phyloP scores from a whole-genome alignment of 2,888 invertebrate genomes.

The Apodemia zela region DNA sequence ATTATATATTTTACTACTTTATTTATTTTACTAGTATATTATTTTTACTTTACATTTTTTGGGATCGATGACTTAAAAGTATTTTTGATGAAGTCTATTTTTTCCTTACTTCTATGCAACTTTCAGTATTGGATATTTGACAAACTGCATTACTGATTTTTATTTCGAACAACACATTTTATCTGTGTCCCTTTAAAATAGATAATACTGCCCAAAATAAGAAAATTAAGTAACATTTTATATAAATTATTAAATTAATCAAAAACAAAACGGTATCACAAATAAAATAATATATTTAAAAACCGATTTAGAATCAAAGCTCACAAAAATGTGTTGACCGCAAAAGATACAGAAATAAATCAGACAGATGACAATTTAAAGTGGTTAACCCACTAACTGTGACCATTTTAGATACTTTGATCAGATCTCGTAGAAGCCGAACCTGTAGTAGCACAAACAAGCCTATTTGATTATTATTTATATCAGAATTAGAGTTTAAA shows the following conservation, averaged over 20 bases:
- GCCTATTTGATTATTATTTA: constrained; percentile 40
- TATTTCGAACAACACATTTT: neutral
- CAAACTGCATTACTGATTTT: neutral
- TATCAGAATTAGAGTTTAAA: constrained; percentile 46
- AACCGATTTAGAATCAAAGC: constrained; percentile 48
- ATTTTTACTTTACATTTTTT: no score
- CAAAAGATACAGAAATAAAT: constrained; percentile 79
- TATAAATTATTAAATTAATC: constrained; percentile 18
- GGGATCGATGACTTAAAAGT: no score
- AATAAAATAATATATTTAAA: constrained; percentile 35
- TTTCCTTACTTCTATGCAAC: no score
- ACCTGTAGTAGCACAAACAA: constrained; percentile 41
- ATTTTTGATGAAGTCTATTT: no score
- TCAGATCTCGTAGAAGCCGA: constrained; percentile 75
- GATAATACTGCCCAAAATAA: neutral
- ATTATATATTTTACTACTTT: no score
- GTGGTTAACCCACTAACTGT: constrained; percentile 81
- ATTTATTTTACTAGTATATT: no score
- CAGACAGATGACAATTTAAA: constrained; percentile 81
- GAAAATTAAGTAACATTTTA: constrained; percentile 15
- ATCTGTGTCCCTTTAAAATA: neutral
- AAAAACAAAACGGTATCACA: constrained; percentile 25
- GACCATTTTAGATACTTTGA: constrained; percentile 81
- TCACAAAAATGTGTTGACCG: constrained; percentile 72
- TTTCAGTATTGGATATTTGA: neutral